Percentiles rank a stretch among this genome's conserved stretches.
phyloP scores from a whole-genome alignment of 2,797 vertebrate genomes.

The Schizopygopsis malacanthus region DNA sequence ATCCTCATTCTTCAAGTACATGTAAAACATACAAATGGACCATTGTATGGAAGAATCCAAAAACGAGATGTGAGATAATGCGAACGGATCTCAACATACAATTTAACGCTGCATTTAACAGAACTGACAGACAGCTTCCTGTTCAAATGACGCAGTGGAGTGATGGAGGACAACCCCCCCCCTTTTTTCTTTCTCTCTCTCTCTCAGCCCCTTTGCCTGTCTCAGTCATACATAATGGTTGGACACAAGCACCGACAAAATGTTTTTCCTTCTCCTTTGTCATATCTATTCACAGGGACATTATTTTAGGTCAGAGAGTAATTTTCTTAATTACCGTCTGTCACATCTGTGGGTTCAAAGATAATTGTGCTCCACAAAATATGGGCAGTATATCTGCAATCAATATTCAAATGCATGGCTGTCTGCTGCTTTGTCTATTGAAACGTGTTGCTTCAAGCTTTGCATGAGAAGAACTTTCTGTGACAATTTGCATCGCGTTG shows the following conservation, averaged over 20 bases:
- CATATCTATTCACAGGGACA: conserved; percentile 39
- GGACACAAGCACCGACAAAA: conserved; percentile 6
- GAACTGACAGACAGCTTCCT: conserved; percentile 60
- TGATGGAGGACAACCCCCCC: conserved; percentile 55
- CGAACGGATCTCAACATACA: conserved; percentile 47
- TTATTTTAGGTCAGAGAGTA: conserved; percentile 34
- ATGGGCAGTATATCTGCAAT: conserved; percentile 18
- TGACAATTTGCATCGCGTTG: background rate
- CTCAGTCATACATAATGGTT: conserved; percentile 37
- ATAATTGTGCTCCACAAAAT: conserved; percentile 28
- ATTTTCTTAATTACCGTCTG: conserved; percentile 52
- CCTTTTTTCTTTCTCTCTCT: background rate
- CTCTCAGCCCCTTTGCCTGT: conserved; percentile 20
- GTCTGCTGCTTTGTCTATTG: conserved; percentile 13
- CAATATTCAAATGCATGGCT: conserved; percentile 30
- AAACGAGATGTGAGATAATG: conserved; percentile 61
- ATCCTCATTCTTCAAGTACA: conserved; percentile 62
- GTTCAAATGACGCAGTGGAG: conserved; percentile 59
- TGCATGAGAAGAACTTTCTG: conserved; percentile 4
- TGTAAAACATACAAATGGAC: conserved; percentile 54
- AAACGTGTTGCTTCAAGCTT: background rate
- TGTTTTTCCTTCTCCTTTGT: conserved; percentile 3
- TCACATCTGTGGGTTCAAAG: conserved; percentile 30
- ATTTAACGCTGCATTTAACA: conserved; percentile 68
- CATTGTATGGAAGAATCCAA: conserved; percentile 66